These are phyloP conservation scores for Aix galericulata DNA, from an alignment of 2,113 vertebrate genomes.

Conservation along the genomic window DNA sequence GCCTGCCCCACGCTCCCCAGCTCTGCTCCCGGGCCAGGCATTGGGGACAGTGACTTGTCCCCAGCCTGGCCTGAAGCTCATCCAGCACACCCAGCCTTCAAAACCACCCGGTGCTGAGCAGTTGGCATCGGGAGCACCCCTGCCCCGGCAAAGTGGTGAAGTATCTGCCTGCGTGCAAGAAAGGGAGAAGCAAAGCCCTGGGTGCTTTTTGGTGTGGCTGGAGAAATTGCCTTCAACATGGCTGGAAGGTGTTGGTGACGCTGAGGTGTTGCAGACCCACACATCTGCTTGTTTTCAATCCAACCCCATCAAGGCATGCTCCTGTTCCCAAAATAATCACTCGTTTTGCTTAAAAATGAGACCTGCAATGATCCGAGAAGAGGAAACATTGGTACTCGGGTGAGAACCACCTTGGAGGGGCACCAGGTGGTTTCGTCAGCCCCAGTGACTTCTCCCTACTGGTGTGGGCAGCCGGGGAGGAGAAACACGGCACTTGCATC, in stretches of 20 bases:
- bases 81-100: no score
- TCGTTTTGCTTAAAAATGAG: background rate
- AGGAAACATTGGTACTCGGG: background rate
- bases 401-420: background rate
- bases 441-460: background rate
- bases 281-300: background rate
- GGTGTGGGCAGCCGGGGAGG: fast-evolving
- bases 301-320: background rate
- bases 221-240: background rate
- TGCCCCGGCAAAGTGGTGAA: background rate
- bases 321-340: background rate
- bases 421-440: background rate
- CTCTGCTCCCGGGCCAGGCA: background rate
- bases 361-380: background rate
- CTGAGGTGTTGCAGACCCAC: background rate
- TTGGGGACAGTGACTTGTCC: background rate
- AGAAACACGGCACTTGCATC: background rate
- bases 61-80: no score
- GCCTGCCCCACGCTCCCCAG: background rate
- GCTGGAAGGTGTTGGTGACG: background rate
- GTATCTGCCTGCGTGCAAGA: background rate
- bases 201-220: background rate
- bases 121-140: background rate
- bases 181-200: background rate
- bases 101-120: background rate